phyloP scores from a whole-genome alignment of 1,140 invertebrate species.

The Babylonia areolata region DNA sequence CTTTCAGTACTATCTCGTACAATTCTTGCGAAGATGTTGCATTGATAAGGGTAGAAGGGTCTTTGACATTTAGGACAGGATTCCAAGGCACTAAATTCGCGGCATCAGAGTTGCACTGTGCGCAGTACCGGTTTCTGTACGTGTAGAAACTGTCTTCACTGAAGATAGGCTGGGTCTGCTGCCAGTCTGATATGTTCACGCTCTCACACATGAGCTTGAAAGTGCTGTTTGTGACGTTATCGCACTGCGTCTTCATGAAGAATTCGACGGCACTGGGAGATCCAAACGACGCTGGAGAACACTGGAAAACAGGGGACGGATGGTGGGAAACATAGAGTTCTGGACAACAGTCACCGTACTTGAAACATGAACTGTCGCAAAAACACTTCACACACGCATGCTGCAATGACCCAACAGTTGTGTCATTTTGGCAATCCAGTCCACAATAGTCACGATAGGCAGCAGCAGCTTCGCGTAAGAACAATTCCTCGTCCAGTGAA shows the following conservation, averaged over 20 bases:
- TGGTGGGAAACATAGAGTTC: neutral
- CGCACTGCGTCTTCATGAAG: neutral
- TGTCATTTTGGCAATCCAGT: neutral
- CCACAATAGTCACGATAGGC: slow-evolving; percentile 15
- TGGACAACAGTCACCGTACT: slow-evolving; percentile 7
- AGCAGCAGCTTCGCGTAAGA: neutral
- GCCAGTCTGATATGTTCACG: slow-evolving; percentile 5
- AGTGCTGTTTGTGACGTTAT: neutral
- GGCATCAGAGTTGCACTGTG: neutral
- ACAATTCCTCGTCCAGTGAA: neutral
- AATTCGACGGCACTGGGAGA: neutral
- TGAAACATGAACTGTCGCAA: neutral
- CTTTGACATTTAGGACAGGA: neutral
- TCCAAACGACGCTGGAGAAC: neutral
- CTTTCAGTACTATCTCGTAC: neutral
- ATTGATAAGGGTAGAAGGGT: neutral
- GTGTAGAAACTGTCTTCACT: neutral
- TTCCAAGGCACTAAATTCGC: neutral
- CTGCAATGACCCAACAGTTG: too few relatives aligned
- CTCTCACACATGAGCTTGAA: neutral
- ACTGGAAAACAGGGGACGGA: neutral
- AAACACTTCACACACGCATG: neutral
- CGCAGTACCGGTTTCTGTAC: slow-evolving; percentile 20
- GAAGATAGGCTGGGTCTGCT: neutral
- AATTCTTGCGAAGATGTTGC: neutral